Evolutionary conservation across 2,113 vertebrate genomes (phyloP).

Genomic region (Cheirogaleus medius): DNA sequence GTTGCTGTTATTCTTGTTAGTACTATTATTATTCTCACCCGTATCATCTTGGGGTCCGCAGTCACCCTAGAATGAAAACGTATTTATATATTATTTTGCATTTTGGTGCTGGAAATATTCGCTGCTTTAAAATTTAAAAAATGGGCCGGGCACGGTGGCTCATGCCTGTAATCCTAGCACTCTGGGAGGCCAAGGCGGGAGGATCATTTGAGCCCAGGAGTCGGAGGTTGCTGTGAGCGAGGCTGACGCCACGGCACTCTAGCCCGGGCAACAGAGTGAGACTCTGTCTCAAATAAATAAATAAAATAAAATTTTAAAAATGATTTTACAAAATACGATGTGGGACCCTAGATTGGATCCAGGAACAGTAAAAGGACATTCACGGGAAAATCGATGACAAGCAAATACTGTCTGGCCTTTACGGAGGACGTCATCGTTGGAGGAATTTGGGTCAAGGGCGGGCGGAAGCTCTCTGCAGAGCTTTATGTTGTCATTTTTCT

Average conservation of each 20-base stretch:
- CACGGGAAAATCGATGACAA: too few relatives aligned
- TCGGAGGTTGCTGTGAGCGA: too few relatives aligned
- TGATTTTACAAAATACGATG: neutral
- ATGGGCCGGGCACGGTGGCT: too few relatives aligned
- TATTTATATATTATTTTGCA: neutral
- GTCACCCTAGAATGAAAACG: slow-evolving; percentile 66
- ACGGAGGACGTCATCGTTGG: accelerated
- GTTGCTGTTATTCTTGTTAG: neutral
- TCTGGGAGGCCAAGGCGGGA: too few relatives aligned
- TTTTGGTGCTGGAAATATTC: neutral
- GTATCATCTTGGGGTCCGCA: slow-evolving; percentile 21
- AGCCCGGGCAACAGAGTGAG: too few relatives aligned
- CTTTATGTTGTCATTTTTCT: neutral
- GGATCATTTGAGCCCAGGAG: too few relatives aligned
- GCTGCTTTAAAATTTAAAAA: neutral
- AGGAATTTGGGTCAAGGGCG: neutral
- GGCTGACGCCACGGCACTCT: too few relatives aligned
- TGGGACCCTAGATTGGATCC: too few relatives aligned
- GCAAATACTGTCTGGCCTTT: neutral
- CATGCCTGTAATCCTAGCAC: too few relatives aligned
- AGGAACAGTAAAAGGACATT: neutral
- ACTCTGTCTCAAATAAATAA: too few relatives aligned
- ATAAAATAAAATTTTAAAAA: too few relatives aligned
- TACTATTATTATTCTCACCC: neutral
- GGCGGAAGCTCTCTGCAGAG: neutral